Percentiles rank a stretch among this genome's conserved stretches.
Evolutionary conservation across 2,888 invertebrate genomes (phyloP).

Genomic region (Druceiella hillmani): DNA sequence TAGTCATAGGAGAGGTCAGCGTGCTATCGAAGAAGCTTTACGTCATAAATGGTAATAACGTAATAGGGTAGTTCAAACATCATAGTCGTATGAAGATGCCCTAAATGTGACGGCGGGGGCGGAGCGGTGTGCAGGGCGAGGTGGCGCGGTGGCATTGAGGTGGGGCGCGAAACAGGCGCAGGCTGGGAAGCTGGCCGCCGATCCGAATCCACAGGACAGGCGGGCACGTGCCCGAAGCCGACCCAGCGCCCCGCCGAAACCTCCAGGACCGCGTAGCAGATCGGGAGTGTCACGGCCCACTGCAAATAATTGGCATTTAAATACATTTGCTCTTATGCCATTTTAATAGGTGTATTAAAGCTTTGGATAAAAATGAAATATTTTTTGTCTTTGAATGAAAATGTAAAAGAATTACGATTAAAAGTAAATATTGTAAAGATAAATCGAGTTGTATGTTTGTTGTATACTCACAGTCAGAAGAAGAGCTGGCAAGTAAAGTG

Average conservation of each 20-base stretch:
- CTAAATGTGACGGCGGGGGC: slow-evolving; percentile 58
- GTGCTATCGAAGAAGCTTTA: no score
- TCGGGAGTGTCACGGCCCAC: slow-evolving; percentile 44
- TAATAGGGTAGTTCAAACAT: no score
- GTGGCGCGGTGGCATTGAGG: slow-evolving; percentile 28
- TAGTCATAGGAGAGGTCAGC: no score
- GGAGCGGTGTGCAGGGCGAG: slow-evolving; percentile 41
- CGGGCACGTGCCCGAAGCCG: slow-evolving; percentile 35
- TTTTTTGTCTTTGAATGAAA: slow-evolving; percentile 1
- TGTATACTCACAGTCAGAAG: slow-evolving; percentile 40
- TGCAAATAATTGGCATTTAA: slow-evolving; percentile 20
- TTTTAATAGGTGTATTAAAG: slow-evolving; percentile 2
- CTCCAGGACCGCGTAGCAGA: slow-evolving; percentile 37
- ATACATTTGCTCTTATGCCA: slow-evolving; percentile 4
- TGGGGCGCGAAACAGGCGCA: slow-evolving; percentile 44
- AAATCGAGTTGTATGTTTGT: no score
- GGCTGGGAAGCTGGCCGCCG: slow-evolving; percentile 42
- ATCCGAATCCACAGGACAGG: slow-evolving; percentile 40
- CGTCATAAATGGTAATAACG: no score
- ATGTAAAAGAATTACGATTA: no score
- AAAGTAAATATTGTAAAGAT: no score
- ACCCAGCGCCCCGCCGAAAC: slow-evolving; percentile 31
- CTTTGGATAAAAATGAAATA: slow-evolving; percentile 2
- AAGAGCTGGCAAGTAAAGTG: slow-evolving; percentile 36
- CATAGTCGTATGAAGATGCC: no score